phyloP scores from a whole-genome alignment of 2,113 vertebrate species.

The Lagopus muta region DNA sequence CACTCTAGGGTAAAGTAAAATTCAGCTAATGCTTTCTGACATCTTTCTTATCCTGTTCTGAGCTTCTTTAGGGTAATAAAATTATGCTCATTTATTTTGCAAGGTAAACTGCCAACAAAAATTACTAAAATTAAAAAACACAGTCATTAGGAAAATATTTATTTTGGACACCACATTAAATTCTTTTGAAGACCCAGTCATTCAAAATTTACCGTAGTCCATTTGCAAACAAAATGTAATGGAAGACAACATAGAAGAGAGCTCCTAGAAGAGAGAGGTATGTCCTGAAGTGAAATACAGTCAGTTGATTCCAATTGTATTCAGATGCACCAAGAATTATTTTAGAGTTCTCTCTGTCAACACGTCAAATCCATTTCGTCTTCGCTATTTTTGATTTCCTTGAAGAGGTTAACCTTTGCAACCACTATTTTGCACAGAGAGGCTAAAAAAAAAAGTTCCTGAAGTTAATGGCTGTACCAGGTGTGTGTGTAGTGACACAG shows the following conservation, averaged over 20 bases:
- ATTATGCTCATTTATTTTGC: not conserved
- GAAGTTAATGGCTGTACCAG: not conserved
- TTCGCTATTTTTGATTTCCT: not conserved
- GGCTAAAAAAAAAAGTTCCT: not conserved
- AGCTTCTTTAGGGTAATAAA: not conserved
- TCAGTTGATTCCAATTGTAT: not conserved
- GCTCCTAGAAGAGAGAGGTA: not conserved
- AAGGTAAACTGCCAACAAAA: constrained; percentile 2
- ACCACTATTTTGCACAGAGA: not conserved
- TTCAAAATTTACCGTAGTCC: not conserved
- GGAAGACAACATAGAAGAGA: not conserved
- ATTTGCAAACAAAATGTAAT: not conserved
- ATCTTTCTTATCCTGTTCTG: not conserved
- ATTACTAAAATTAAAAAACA: not conserved
- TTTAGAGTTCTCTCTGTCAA: not conserved
- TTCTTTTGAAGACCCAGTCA: not conserved
- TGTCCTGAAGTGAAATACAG: not conserved
- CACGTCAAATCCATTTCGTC: not conserved
- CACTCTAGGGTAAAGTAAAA: not conserved
- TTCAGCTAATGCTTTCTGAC: not conserved
- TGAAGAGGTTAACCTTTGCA: not conserved
- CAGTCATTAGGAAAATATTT: not conserved
- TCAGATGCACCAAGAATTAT: not conserved
- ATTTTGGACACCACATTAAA: not conserved
- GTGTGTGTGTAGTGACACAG: not conserved